Conservation (phyloP, 2,888 invertebrate genomes). For the Ichneumoninae sp. region DNA sequence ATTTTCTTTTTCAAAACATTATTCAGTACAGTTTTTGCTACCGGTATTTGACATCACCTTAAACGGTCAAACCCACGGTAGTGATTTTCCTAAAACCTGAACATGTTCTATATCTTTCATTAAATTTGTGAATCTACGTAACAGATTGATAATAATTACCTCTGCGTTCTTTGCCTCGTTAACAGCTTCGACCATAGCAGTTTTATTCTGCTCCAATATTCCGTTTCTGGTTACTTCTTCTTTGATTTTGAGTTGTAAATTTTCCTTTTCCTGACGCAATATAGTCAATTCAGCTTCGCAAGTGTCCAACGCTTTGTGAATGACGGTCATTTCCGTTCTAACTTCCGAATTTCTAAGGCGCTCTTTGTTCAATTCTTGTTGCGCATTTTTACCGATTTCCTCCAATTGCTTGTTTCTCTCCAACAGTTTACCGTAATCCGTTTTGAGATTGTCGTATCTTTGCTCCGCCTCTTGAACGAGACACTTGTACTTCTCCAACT, state of each 20-base stretch:
- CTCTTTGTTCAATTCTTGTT: conserved; percentile 81
- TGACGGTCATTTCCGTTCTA: conserved; percentile 80
- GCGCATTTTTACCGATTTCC: conserved; percentile 76
- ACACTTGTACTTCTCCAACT: conserved; percentile 80
- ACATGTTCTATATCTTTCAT: background rate
- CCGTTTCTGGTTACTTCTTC: conserved; percentile 85
- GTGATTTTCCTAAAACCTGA: background rate
- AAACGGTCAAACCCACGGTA: too few species aligned
- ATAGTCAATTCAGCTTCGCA: conserved; percentile 83
- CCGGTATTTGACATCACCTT: too few species aligned
- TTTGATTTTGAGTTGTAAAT: conserved; percentile 85
- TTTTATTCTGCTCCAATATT: conserved; percentile 86
- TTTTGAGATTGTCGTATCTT: conserved; percentile 78
- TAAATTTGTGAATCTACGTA: background rate
- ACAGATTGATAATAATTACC: conserved; percentile 70
- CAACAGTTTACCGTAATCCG: conserved; percentile 76
- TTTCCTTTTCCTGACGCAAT: conserved; percentile 85
- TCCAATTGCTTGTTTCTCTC: conserved; percentile 77
- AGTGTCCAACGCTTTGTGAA: conserved; percentile 81
- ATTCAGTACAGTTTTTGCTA: too few species aligned
- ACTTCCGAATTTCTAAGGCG: conserved; percentile 78
- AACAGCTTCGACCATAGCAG: conserved; percentile 85
- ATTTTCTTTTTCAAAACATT: too few species aligned
- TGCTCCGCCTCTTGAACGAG: conserved; percentile 79
- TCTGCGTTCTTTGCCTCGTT: conserved; percentile 85